These are phyloP conservation scores for Lobophora halterata DNA, from an alignment of 2,888 invertebrate genomes.

Conservation along the genomic window DNA sequence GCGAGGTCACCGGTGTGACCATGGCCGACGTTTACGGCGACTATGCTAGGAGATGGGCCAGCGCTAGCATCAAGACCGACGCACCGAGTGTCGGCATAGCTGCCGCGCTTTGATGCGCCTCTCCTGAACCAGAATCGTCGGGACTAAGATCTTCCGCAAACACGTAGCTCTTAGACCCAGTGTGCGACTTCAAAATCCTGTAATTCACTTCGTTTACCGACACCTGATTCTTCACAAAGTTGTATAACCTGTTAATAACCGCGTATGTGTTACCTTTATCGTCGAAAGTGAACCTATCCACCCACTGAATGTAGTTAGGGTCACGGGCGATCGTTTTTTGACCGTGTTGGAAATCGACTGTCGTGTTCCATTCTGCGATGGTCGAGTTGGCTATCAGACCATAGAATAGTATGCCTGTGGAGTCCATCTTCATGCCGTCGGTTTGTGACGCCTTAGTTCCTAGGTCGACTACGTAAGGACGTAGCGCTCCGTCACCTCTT, in stretches of 20 bases:
- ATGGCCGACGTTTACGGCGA: conserved; percentile 33
- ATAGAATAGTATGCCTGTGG: conserved; percentile 84
- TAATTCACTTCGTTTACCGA: conserved; percentile 83
- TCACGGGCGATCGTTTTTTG: conserved; percentile 85
- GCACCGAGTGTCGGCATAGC: conserved; percentile 48
- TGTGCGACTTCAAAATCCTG: conserved; percentile 82
- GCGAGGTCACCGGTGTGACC: conserved; percentile 42
- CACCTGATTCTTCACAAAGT: conserved; percentile 82
- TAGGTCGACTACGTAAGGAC: conserved; percentile 78
- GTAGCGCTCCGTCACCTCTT: conserved; percentile 53
- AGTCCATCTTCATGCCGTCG: conserved; percentile 89
- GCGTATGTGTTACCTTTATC: conserved; percentile 83
- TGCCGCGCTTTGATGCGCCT: conserved; percentile 45
- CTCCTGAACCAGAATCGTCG: too few species aligned
- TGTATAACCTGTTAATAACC: conserved; percentile 84
- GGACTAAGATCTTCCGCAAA: conserved; percentile 75
- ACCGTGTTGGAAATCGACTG: conserved; percentile 76
- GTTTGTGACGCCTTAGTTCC: conserved; percentile 85
- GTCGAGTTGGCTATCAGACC: conserved; percentile 85
- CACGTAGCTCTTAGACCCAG: conserved; percentile 84
- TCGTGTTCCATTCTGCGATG: conserved; percentile 86
- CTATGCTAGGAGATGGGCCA: conserved; percentile 68
- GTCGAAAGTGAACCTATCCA: conserved; percentile 86
- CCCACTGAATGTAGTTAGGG: conserved; percentile 85
- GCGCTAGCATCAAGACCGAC: conserved; percentile 52